Evolutionary conservation across 2,113 vertebrate genomes (phyloP).

Genomic region (Hyperoodon ampullatus): DNA sequence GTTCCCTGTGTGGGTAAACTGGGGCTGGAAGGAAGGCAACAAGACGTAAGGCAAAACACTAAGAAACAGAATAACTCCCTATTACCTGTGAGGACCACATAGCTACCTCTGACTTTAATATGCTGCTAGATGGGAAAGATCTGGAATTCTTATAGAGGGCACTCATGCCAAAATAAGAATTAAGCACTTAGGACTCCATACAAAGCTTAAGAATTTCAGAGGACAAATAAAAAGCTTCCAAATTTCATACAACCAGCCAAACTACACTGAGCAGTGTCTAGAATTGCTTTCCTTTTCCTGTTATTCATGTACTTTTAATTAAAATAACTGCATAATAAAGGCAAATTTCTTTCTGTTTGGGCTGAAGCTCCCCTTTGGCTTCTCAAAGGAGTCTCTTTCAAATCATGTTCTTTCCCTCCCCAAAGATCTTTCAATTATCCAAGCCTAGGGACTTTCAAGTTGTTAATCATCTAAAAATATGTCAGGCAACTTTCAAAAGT

Average conservation of each 20-base stretch:
- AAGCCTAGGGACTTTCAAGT: conserved; percentile 1
- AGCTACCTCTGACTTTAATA: background rate
- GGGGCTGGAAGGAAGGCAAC: background rate
- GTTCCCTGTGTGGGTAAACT: background rate
- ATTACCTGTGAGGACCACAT: background rate
- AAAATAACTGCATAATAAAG: conserved; percentile 47
- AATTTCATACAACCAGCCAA: background rate
- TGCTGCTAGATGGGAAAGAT: background rate
- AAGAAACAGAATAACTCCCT: background rate
- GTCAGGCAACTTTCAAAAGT: conserved; percentile 31
- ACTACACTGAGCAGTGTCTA: background rate
- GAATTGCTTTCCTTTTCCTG: conserved; percentile 23
- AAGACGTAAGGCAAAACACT: background rate
- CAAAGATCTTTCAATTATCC: conserved; percentile 22
- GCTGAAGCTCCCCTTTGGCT: background rate
- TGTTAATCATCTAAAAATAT: conserved; percentile 37
- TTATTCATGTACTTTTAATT: conserved; percentile 30
- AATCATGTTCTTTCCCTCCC: conserved; percentile 8
- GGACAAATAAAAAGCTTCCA: conserved; percentile 31
- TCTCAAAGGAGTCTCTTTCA: conserved; percentile 49
- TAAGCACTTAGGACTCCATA: background rate
- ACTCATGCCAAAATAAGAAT: background rate
- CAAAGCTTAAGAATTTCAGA: conserved; percentile 1
- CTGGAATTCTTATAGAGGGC: background rate
- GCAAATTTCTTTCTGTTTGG: conserved; percentile 5